Evolutionary conservation across 2,797 vertebrate species (phyloP), one percentile per base, ranked within the genome.

Genomic region (Melanotaenia maccullochi): DNA sequence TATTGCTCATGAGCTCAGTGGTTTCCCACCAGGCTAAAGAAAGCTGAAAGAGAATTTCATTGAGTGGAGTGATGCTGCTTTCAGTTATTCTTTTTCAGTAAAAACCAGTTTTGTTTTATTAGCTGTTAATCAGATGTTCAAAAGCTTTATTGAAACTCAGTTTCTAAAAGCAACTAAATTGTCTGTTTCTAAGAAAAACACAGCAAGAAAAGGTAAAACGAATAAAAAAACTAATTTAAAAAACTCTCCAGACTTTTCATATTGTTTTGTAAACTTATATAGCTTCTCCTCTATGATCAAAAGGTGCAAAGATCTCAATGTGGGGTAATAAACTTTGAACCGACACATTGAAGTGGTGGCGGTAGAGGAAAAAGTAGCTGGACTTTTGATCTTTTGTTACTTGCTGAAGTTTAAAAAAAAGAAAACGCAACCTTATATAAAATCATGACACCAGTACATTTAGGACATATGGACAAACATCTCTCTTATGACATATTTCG

Each of bases 1-100:
- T 22, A 1, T 14, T 78, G 42, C 71, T 70, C 52, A 72, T 28
- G 55, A 80, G 52, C 42, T 32, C 24, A 60, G 1, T 60, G 73
- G 2, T 77, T 80, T 83, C 32, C 68, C 47, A 67, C 70, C 11
- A 44, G 42, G 40, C 32, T 24, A 51, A 60, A 33, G 20, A 54
- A 20, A 33, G 24, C 25, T 61, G 52, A 65, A 28, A 70, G 12
- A 24, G 24, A 65, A 35, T 25, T 13, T 54, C 40, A 57, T 33
- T 55, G 58, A 61, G 18, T 32, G 14, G 38, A 58, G n/a, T 42
- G 20, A 57, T 38, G 32, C 30, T 30, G 18, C 13, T 75, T 72
- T 59, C 55, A 42, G 36, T 5, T 64, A 6, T 49, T 56, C 16
- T 32, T 70, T 52, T 54, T 42, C 9, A 18, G 49, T 5, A 6